A percentile compares a stretch with the other conserved stretches of the same genome.
Conservation (phyloP, 2,888 invertebrate species). For the Yponomeuta evonymella region DNA sequence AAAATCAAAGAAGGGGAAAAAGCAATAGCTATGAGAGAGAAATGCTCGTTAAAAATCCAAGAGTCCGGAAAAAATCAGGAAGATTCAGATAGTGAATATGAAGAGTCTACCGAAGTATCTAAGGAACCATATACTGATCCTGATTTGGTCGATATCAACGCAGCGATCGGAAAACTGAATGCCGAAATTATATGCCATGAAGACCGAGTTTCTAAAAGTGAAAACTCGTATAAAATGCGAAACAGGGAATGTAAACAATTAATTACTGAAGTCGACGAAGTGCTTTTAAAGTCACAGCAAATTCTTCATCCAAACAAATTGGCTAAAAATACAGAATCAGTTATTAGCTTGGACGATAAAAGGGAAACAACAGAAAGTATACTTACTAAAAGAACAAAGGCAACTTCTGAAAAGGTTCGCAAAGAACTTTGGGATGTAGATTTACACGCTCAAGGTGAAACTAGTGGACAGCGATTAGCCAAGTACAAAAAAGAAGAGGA, state of each 20-base stretch:
- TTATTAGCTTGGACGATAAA: conserved; percentile 22
- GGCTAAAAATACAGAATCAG: neutral
- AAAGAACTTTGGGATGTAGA: conserved; percentile 53
- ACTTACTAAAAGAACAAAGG: neutral
- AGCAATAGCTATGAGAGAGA: conserved; percentile 19
- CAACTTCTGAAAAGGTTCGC: conserved; percentile 25
- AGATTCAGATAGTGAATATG: neutral
- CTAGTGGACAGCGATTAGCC: conserved; percentile 32
- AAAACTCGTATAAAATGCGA: conserved; percentile 48
- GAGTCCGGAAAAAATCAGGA: neutral
- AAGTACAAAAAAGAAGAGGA: conserved; percentile 41
- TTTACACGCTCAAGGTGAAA: conserved; percentile 31
- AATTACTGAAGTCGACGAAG: conserved; percentile 59
- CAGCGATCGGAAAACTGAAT: conserved; percentile 54
- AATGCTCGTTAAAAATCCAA: neutral
- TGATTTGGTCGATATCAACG: conserved; percentile 58
- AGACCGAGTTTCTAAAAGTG: conserved; percentile 52
- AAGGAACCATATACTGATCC: conserved; percentile 34
- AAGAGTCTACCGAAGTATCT: conserved; percentile 2
- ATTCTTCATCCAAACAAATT: conserved; percentile 48
- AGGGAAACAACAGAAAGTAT: conserved; percentile 17
- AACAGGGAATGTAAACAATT: conserved; percentile 58
- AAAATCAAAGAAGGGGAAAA: conserved; percentile 49
- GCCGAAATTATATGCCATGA: conserved; percentile 55
- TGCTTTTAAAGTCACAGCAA: conserved; percentile 52